Evolutionary conservation across 2,797 vertebrate genomes (phyloP).

Genomic region (Chelmon rostratus): DNA sequence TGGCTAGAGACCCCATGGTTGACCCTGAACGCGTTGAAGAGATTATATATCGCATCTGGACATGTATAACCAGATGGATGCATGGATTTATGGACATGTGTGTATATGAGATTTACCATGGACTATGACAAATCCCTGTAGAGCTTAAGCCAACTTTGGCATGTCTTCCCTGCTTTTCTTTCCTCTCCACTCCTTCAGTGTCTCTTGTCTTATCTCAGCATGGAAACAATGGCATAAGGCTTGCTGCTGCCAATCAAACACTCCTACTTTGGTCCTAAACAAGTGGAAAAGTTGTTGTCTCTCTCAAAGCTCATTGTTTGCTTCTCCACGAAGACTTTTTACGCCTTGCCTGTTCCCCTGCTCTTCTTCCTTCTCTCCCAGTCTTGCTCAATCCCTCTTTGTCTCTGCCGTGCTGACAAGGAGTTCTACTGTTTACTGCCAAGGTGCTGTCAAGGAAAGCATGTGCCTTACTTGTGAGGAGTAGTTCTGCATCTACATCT

Average conservation of each 20-base stretch:
- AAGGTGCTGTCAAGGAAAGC: slow-evolving; percentile 38
- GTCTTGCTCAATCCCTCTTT: background rate
- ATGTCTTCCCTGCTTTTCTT: background rate
- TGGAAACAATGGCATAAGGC: slow-evolving; percentile 1
- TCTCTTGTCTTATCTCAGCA: slow-evolving; percentile 21
- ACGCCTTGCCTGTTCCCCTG: slow-evolving; percentile 4
- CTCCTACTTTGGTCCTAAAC: slow-evolving; percentile 29
- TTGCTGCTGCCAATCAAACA: slow-evolving; percentile 25
- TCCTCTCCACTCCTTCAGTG: slow-evolving; percentile 3
- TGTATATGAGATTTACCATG: background rate
- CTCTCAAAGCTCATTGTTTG: slow-evolving; percentile 42
- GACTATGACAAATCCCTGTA: slow-evolving; percentile 9
- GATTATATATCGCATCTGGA: background rate
- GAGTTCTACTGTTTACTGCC: slow-evolving; percentile 32
- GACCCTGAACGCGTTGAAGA: too few species aligned
- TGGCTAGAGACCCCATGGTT: too few species aligned
- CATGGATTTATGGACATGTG: background rate
- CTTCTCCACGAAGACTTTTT: slow-evolving; percentile 37
- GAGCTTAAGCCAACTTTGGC: background rate
- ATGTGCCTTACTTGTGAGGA: slow-evolving; percentile 20
- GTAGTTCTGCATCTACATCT: slow-evolving; percentile 37
- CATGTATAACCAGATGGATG: too few species aligned
- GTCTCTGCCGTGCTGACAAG: slow-evolving; percentile 32
- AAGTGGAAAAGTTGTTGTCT: slow-evolving; percentile 22
- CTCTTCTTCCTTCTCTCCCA: background rate